Conservation (phyloP, 1,140 invertebrate species). For the Lethocerus indicus region DNA sequence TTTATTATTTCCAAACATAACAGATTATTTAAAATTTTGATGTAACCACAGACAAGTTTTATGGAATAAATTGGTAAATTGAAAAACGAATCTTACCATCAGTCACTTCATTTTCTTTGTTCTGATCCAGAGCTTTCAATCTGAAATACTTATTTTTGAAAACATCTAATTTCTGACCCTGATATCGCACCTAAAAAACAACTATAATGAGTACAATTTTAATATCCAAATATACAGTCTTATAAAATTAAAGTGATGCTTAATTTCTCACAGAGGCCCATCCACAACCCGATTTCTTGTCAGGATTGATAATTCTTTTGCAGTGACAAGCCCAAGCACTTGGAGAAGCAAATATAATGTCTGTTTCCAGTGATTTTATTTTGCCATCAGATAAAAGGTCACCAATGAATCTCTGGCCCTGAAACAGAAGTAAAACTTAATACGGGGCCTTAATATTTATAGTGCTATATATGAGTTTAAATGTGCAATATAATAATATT, state of each 20-base stretch:
- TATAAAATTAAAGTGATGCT: background rate
- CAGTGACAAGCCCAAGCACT: conserved; percentile 85
- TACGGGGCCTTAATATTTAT: background rate
- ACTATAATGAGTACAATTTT: too few relatives aligned
- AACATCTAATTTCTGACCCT: conserved; percentile 67
- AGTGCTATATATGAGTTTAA: too few relatives aligned
- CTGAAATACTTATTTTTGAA: conserved; percentile 73
- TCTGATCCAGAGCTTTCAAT: too few relatives aligned
- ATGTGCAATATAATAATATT: too few relatives aligned
- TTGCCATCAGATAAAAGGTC: conserved; percentile 72
- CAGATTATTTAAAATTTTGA: too few relatives aligned
- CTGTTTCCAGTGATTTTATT: conserved; percentile 74
- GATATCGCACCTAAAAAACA: conserved; percentile 41
- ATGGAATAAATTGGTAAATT: too few relatives aligned
- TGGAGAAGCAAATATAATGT: conserved; percentile 74
- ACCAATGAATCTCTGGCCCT: conserved; percentile 78
- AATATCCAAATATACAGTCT: too few relatives aligned
- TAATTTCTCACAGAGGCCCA: conserved; percentile 54
- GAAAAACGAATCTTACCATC: too few relatives aligned
- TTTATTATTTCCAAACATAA: too few relatives aligned
- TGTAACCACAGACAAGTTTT: too few relatives aligned
- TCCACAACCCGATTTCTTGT: conserved; percentile 80
- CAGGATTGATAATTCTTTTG: conserved; percentile 76
- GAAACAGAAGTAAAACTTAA: conserved; percentile 20
- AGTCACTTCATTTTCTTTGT: too few relatives aligned